Conservation (phyloP, 1,140 invertebrate genomes). For the Hycleus cichorii region DNA sequence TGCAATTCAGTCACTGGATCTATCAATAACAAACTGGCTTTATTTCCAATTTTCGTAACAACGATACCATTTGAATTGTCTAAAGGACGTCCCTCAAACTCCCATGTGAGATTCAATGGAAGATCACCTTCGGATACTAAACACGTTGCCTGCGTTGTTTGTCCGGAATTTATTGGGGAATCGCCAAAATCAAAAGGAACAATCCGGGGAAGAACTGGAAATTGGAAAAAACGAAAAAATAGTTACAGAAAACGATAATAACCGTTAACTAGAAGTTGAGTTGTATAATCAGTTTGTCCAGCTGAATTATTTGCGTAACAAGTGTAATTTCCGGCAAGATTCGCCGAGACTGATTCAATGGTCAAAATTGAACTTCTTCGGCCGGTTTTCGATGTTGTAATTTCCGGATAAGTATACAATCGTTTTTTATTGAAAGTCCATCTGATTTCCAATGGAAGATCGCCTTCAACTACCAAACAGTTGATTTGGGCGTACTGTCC, state of each 20-base stretch:
- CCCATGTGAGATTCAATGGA: constrained; percentile 55
- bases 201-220: constrained; percentile 54
- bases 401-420: constrained; percentile 42
- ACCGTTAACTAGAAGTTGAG: constrained; percentile 60
- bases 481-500: constrained; percentile 65
- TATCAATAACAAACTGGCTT: constrained; percentile 64
- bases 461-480: constrained; percentile 65
- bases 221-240: constrained; percentile 18
- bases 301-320: constrained; percentile 70
- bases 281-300: constrained; percentile 60
- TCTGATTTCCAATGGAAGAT: constrained; percentile 56
- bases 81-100: constrained; percentile 45
- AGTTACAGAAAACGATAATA: constrained; percentile 33
- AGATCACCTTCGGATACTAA: constrained; percentile 57
- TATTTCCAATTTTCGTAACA: constrained; percentile 56
- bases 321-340: constrained; percentile 69
- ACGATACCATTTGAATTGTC: constrained; percentile 44
- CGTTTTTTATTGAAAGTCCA: constrained; percentile 57
- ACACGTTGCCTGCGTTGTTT: constrained; percentile 62
- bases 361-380: constrained; percentile 46
- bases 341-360: constrained; percentile 64
- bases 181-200: constrained; percentile 54
- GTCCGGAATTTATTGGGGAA: constrained; percentile 60
- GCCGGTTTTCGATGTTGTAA: constrained; percentile 44
- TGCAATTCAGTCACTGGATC: constrained; percentile 47